Evolutionary conservation across 2,888 invertebrate species (phyloP), one percentile per base, ranked within the genome.

Genomic region (Dryomyza anilis): DNA sequence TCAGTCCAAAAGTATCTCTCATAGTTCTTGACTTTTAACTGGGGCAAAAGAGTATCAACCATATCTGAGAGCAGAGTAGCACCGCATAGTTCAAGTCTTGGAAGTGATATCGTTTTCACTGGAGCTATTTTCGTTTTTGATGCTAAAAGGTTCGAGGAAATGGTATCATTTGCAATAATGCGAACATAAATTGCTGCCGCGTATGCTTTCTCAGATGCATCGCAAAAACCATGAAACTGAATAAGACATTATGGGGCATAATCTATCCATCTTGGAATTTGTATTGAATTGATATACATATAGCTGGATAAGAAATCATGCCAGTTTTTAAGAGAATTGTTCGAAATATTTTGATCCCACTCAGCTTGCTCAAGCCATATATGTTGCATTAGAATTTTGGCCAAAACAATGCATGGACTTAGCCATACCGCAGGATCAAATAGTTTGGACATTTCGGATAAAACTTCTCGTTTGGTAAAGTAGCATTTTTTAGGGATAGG

Each of bases 351-450:
- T 7, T 50, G 46, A 25, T 68, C 63, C 68, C 67, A 68, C 7
- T 59, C 64, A 3, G 64, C 63, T 0, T 23, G 46, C 43, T 64
- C 60, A 3, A 39, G 14, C 68, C 65, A 69, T 36, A 72, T 66
- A 45, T 67, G 64, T 16, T 70, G 67, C 69, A 70, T 67, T 0
- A 69, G 19, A n/a, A 71, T 67, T 48, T 71, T 70, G 2, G 70
- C 66, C 0, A 60, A 14, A 6, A 70, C 56, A 10, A 69, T 56
- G 3, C 63, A 39, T 1, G 68, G 69, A 5, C 65, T 65, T 10
- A 70, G 27, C 68, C 65, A 70, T 2, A 67, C 67, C 1, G 65
- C 66, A 5, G 69, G 68, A 58, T 69, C 67, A 21, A 67, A 70
- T 8, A 71, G 25, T 21, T 65, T 67, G 0, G 71, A 67, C 6